Conservation (phyloP, 2,113 vertebrate species). For the Misgurnus mizolepis region DNA sequence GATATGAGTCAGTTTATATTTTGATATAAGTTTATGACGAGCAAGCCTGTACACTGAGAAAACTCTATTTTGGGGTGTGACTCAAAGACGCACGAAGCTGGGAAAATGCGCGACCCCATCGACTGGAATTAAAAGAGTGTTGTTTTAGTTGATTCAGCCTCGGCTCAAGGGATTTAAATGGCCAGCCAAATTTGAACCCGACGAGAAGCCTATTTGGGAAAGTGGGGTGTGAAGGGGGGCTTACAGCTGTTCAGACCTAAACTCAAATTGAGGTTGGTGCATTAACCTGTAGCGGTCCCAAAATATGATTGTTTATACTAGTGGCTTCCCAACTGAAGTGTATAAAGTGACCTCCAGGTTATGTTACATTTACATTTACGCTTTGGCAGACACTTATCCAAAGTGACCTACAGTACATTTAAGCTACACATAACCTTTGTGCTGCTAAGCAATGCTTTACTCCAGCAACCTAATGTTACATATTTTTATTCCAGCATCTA, state of each 20-base stretch:
- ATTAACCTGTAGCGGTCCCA: not conserved
- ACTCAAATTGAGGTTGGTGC: conserved; percentile 18
- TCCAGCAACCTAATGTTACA: too few relatives aligned
- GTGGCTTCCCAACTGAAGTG: too few relatives aligned
- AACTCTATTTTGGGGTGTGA: conserved; percentile 51
- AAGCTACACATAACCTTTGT: too few relatives aligned
- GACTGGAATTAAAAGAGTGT: conserved; percentile 65
- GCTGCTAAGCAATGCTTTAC: too few relatives aligned
- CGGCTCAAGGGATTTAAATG: conserved; percentile 55
- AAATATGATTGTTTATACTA: not conserved
- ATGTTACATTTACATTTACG: not conserved
- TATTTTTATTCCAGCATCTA: too few relatives aligned
- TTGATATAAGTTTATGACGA: not conserved
- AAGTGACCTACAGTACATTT: too few relatives aligned
- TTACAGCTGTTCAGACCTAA: conserved; percentile 71
- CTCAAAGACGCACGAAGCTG: conserved; percentile 54
- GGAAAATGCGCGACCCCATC: conserved; percentile 54
- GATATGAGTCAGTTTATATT: not conserved
- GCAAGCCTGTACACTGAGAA: conserved; percentile 15
- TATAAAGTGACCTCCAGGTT: not conserved
- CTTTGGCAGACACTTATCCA: too few relatives aligned
- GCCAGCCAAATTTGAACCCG: conserved; percentile 67
- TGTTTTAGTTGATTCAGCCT: conserved; percentile 71
- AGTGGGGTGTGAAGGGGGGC: conserved; percentile 55
- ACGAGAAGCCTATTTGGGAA: conserved; percentile 52